Conservation (phyloP, 2,797 vertebrate genomes). For the Fistularia commersonii region DNA sequence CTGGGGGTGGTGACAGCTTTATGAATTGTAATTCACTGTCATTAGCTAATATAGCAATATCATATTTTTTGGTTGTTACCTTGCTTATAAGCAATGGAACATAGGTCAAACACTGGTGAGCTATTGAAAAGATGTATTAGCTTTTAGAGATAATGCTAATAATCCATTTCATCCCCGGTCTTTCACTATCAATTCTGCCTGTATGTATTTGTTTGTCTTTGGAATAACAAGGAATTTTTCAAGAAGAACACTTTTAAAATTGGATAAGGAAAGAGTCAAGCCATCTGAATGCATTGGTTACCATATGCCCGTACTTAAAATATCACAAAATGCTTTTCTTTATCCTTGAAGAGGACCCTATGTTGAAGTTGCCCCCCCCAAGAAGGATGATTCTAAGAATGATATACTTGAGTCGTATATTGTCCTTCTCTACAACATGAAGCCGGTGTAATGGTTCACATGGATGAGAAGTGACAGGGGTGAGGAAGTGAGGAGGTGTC, state of each 20-base stretch:
- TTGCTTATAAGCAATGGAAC: slow-evolving; percentile 34
- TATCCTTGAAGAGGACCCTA: slow-evolving; percentile 36
- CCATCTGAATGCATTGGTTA: neutral
- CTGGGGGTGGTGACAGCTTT: slow-evolving; percentile 37
- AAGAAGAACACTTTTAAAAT: slow-evolving; percentile 10
- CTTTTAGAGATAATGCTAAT: slow-evolving; percentile 37
- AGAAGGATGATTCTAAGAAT: slow-evolving; percentile 36
- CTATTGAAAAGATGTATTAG: slow-evolving; percentile 30
- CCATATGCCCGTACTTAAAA: slow-evolving; percentile 1
- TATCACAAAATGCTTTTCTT: slow-evolving; percentile 5
- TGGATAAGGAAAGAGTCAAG: slow-evolving; percentile 1
- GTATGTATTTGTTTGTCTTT: slow-evolving; percentile 20
- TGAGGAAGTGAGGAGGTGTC: slow-evolving; percentile 66
- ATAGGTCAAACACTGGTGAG: slow-evolving; percentile 25
- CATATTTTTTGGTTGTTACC: slow-evolving; percentile 32
- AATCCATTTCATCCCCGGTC: slow-evolving; percentile 10
- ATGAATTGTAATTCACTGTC: slow-evolving; percentile 46
- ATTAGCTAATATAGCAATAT: slow-evolving; percentile 13
- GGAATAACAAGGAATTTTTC: slow-evolving; percentile 13
- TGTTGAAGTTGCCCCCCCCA: slow-evolving; percentile 20
- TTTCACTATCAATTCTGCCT: slow-evolving; percentile 21
- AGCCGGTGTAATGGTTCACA: slow-evolving; percentile 54
- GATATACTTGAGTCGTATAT: slow-evolving; percentile 46
- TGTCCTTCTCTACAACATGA: slow-evolving; percentile 54
- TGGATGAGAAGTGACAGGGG: slow-evolving; percentile 74